Evolutionary conservation across 2,888 invertebrate genomes (phyloP).

Genomic region (Meiosimyza platycephala): DNA sequence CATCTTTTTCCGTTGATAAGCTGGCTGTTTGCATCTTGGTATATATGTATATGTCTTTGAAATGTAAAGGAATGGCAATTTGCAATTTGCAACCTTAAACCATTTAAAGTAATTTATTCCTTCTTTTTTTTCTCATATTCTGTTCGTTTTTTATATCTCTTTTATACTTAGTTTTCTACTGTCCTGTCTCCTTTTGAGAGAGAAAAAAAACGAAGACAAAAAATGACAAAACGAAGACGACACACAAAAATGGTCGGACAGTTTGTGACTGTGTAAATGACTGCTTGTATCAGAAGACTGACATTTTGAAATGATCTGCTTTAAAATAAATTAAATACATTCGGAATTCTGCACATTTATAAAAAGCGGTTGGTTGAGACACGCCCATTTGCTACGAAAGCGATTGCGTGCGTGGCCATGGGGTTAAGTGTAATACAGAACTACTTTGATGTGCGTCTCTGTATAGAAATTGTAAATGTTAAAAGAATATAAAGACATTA

Average conservation of each 20-base stretch:
- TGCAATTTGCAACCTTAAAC: constrained; percentile 62
- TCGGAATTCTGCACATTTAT: constrained; percentile 33
- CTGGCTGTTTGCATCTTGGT: background rate
- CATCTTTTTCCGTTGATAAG: background rate
- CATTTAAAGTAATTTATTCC: constrained; percentile 62
- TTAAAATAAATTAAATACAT: constrained; percentile 34
- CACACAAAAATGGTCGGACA: constrained; percentile 8
- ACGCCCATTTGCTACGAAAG: constrained; percentile 31
- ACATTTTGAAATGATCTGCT: constrained; percentile 38
- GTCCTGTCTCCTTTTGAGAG: background rate
- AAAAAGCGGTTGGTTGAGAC: constrained; percentile 22
- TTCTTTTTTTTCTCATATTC: constrained; percentile 22
- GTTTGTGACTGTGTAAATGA: constrained; percentile 31
- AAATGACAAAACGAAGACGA: constrained; percentile 15
- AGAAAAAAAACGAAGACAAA: background rate
- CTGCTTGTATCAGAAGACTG: constrained; percentile 32
- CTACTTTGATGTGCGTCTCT: no score
- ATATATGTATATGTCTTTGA: constrained; percentile 3
- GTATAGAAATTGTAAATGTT: no score
- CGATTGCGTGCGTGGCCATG: no score
- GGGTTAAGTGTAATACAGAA: no score
- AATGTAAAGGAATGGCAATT: constrained; percentile 54
- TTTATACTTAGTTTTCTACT: background rate
- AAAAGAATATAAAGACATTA: no score
- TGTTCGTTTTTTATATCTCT: constrained; percentile 8